These are phyloP conservation scores for Ictalurus furcatus DNA, from an alignment of 2,113 vertebrate genomes.

Conservation along the genomic window DNA sequence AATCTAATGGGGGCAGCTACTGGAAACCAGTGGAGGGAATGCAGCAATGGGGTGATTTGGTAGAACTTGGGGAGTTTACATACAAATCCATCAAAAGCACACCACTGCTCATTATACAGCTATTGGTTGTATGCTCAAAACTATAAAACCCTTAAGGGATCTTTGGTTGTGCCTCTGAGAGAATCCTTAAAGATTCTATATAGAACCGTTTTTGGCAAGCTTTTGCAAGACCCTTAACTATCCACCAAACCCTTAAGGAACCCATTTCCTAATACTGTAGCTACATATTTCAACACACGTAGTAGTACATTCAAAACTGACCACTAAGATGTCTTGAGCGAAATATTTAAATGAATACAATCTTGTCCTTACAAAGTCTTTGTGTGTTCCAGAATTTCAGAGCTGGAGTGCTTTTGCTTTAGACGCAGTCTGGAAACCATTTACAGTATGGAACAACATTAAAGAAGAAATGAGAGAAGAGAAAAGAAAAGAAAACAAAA, in stretches of 20 bases:
- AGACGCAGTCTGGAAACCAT: conserved; percentile 42
- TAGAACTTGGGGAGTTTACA: not conserved
- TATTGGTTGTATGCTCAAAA: not conserved
- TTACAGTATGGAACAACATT: conserved; percentile 45
- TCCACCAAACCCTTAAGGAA: not conserved
- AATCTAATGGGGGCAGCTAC: not conserved
- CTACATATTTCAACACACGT: not conserved
- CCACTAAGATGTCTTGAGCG: not conserved
- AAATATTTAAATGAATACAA: conserved; percentile 4
- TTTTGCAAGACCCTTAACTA: not conserved
- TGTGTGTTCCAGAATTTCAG: conserved; percentile 26
- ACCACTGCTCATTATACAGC: not conserved
- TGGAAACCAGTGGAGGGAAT: not conserved
- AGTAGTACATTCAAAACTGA: not conserved
- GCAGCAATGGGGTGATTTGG: not conserved
- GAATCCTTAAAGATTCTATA: not conserved
- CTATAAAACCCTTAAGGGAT: not conserved
- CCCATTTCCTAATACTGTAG: not conserved
- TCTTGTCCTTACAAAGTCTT: not conserved
- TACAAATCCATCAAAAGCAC: not conserved
- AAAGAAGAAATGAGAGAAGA: conserved; percentile 30
- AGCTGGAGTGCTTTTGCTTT: conserved; percentile 13
- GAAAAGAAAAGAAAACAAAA: conserved; percentile 18
- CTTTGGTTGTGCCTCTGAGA: not conserved
- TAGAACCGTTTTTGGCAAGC: not conserved